Evolutionary conservation across 2,888 invertebrate species (phyloP), one percentile per base, ranked within the genome.

Genomic region (Prostheceraeus crozeri): DNA sequence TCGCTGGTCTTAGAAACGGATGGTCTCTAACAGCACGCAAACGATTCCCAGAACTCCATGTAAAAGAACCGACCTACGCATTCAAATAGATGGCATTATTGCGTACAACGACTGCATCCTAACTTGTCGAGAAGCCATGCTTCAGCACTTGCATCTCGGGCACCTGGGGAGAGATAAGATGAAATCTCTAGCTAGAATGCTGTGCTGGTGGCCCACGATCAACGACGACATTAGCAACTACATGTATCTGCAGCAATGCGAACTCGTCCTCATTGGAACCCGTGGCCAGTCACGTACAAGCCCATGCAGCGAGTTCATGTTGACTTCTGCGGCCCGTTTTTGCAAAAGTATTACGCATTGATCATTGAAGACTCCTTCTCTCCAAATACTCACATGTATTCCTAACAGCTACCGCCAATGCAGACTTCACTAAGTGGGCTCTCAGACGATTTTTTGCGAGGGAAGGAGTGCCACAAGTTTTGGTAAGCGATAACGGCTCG

Each of bases 391-490:
- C n/a, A n/a, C n/a, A n/a, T n/a, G n/a, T n/a, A n/a, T n/a, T n/a
- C n/a, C n/a, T n/a, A n/a, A n/a, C n/a, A n/a, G n/a, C n/a, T n/a
- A n/a, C n/a, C n/a, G n/a, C n/a, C n/a, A n/a, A n/a, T n/a, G n/a
- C n/a, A n/a, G n/a, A n/a, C n/a, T n/a, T n/a, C n/a, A n/a, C n/a
- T n/a, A n/a, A n/a, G n/a, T n/a, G n/a, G n/a, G 48, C 25, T 4
- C 25, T 48, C 19, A 25, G 14, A 14, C 25, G 28, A 21, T 48
- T 48, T 30, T 16, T 54, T 40, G 6, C 54, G 31, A 54, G 54
- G 35, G 54, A 35, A 16, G 45, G 45, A 51, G 6, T 54, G 19
- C 23, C 52, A 51, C 52, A 51, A 51, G 27, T 51, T n/a, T n/a
- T 51, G 6, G 54, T 54, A n/a, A 8, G 31, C 10, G 54, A 54